Conservation (phyloP, 2,113 vertebrate species). For the Trogon melanurus region DNA sequence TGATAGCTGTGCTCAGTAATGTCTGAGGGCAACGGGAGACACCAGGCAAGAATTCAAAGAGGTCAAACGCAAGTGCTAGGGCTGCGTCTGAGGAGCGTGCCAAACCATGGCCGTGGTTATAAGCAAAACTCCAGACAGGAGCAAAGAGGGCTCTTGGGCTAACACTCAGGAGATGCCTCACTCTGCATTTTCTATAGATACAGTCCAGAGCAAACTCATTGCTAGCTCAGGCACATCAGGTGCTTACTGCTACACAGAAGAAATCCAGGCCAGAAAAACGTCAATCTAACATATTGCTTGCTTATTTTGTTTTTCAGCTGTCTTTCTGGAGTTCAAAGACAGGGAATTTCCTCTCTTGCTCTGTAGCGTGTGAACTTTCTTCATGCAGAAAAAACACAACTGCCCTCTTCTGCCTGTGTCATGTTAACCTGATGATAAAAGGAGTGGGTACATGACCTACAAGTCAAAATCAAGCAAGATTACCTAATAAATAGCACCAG, state of each 20-base stretch:
- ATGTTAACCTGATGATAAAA: neutral
- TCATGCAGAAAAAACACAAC: neutral
- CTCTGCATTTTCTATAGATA: neutral
- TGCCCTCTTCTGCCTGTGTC: neutral
- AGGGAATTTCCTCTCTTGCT: neutral
- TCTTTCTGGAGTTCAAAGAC: neutral
- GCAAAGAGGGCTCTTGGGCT: neutral
- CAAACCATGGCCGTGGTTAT: neutral
- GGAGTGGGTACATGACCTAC: neutral
- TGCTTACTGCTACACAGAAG: neutral
- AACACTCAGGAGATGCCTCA: neutral
- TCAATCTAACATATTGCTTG: neutral
- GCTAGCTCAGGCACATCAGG: no score
- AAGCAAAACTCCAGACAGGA: neutral
- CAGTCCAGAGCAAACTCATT: neutral
- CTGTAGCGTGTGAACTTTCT: neutral
- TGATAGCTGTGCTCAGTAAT: neutral
- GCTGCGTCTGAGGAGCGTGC: rapidly evolving
- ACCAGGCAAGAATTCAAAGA: neutral
- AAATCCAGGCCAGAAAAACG: neutral
- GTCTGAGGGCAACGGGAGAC: neutral
- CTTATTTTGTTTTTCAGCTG: neutral
- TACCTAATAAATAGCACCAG: neutral
- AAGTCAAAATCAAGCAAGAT: neutral
- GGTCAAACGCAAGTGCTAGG: neutral